These are phyloP conservation scores for Mus musculus DNA, from an alignment of 2,113 vertebrate species.

Conservation along the genomic window GRCm39 chr13:48594001-48594500, in stretches of 20 bases:
- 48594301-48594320: background rate
- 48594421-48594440: background rate
- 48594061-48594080: background rate
- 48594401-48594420: background rate
- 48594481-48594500: too few species aligned
- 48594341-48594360: fast-evolving
- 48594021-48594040: background rate
- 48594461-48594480: background rate
- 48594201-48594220: background rate
- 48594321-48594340: too few species aligned
- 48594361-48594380: background rate
- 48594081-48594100: background rate
- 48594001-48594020: background rate
- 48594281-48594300: background rate
- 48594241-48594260: background rate
- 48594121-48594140: background rate
- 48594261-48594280: too few species aligned
- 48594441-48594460: background rate
- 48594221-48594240: background rate
- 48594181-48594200: background rate
- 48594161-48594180: background rate
- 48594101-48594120: background rate
- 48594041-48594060: background rate
- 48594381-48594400: background rate
- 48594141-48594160: background rate